Evolutionary conservation across 2,888 invertebrate species (phyloP), one percentile per base, ranked within the genome.

Genomic region (Ormyrus labotus): DNA sequence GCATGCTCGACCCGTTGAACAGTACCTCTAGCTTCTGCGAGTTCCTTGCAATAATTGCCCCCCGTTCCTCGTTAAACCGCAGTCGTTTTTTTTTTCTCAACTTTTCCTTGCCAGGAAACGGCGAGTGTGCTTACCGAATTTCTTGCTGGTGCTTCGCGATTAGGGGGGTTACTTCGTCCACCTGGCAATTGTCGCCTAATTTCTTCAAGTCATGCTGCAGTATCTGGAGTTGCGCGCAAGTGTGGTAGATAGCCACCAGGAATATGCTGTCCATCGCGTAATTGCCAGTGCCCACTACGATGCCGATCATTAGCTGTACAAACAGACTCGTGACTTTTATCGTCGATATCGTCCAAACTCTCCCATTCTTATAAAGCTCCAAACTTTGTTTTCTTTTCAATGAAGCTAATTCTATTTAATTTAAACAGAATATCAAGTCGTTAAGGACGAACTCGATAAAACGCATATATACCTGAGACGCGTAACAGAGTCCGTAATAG

Each of bases 1-100:
- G 84, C 55, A 84, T 53, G 75, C 83, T 84, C 79, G 84, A 83
- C 48, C 83, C 85, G 74, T 82, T 84, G 85, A 86, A 85, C 72
- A 83, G 81, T 72, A 84, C 81, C 80, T 85, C 83, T 81, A 84
- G 83, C 73, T 86, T 86, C 76, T 78, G 83, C 72, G 82, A 82
- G 61, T 76, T 80, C 82, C 84, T 84, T 83, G 6, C 67, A 69
- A 73, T 72, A 69, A 73, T 72, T 73, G 45, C 10, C 34, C 34
- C 34, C 34, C 34, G 13, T 61, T 61, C 61, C 50, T 55, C 7
- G 48, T 78, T 73, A 64, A 6, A 71, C 48, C n/a, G 50, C 7
- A 4, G 34, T 34, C 3, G 2, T 2, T 34, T 34, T 34, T 34
- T 34, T 4, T 34, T 34, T 34, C 4, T 34, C 34, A 4, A 34